Conservation (phyloP, 2,888 invertebrate species). For the Lypha dubia region DNA sequence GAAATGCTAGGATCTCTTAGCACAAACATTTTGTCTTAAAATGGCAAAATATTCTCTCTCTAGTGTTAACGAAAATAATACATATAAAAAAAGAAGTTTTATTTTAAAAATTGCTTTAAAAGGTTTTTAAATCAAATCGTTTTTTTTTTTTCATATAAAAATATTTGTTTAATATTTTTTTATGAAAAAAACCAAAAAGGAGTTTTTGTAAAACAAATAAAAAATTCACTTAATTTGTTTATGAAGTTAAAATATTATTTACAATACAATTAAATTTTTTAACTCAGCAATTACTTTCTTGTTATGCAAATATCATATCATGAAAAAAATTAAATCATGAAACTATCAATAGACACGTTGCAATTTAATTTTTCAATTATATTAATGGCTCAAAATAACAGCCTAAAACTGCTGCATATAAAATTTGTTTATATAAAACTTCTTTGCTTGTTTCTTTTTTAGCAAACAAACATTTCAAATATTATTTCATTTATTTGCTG, state of each 20-base stretch:
- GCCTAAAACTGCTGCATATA: neutral
- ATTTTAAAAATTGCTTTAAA: neutral
- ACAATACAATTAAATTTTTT: neutral
- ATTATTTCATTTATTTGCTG: conserved; percentile 41
- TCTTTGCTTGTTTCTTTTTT: neutral
- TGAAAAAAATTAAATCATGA: neutral
- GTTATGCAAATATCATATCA: neutral
- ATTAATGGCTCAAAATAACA: conserved; percentile 41
- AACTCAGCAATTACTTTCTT: conserved; percentile 20
- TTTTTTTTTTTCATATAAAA: neutral
- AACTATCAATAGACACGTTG: neutral
- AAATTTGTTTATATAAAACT: conserved; percentile 24
- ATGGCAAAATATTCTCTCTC: conserved; percentile 38
- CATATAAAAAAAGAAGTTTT: neutral
- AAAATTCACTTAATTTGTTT: neutral
- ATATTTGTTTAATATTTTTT: neutral
- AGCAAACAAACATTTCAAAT: conserved; percentile 30
- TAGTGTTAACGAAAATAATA: neutral
- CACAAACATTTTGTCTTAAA: conserved; percentile 45
- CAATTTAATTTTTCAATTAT: conserved; percentile 41
- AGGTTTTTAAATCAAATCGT: neutral
- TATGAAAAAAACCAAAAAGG: neutral
- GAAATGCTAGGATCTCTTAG: conserved; percentile 5
- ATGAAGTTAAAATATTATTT: too few relatives aligned
- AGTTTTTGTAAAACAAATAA: neutral